Conservation (phyloP, 1,140 invertebrate genomes). For the Phocides pigmalion region DNA sequence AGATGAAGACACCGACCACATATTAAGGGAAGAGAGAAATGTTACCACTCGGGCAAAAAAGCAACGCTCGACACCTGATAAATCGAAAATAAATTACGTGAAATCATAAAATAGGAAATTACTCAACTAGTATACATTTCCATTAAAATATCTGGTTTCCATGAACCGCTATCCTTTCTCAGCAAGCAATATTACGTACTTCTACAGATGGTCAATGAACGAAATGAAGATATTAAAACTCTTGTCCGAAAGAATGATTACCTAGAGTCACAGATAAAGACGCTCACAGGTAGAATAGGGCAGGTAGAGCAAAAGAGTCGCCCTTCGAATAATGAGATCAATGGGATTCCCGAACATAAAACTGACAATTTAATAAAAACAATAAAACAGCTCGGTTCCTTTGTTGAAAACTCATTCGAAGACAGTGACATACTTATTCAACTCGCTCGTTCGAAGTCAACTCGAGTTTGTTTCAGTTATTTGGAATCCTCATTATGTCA, state of each 20-base stretch:
- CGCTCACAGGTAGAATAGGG: conserved; percentile 20
- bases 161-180: conserved; percentile 27
- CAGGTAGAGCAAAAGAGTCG: conserved; percentile 29
- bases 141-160: conserved; percentile 15
- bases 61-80: conserved; percentile 15
- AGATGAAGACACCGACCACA: background rate
- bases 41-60: background rate
- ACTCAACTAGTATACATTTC: conserved; percentile 10
- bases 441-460: no score
- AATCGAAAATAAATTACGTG: conserved; percentile 11
- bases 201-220: conserved; percentile 15
- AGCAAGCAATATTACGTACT: conserved; percentile 32
- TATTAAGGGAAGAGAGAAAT: background rate
- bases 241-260: conserved; percentile 12
- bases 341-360: conserved; percentile 34
- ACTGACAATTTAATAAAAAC: conserved; percentile 33
- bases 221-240: background rate
- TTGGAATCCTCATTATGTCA: no score
- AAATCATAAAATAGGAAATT: conserved; percentile 21
- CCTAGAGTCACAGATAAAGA: conserved; percentile 2
- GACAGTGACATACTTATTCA: conserved; percentile 11
- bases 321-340: conserved; percentile 35
- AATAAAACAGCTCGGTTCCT: conserved; percentile 19
- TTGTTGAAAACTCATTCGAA: background rate
- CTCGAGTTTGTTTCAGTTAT: no score